Evolutionary conservation across 2,888 invertebrate species (phyloP).

Genomic region (Protodeltote pygarga): DNA sequence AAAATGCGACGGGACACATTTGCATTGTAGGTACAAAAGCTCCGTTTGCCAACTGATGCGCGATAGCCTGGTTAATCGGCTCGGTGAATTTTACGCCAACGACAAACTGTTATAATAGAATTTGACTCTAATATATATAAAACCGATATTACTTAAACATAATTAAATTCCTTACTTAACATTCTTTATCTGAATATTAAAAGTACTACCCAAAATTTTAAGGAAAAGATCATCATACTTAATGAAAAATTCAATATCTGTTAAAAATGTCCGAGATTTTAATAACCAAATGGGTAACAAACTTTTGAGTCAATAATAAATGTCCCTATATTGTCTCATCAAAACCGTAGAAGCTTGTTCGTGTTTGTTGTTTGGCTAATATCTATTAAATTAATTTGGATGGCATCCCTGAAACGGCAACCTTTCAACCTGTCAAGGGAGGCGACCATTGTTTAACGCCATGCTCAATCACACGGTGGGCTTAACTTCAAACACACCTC

Average conservation of each 20-base stretch:
- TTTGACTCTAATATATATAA: too few relatives aligned
- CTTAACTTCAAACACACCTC: conserved; percentile 14
- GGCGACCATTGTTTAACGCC: conserved; percentile 1
- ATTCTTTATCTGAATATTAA: too few relatives aligned
- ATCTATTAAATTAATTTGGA: conserved; percentile 26
- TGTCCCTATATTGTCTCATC: conserved; percentile 14
- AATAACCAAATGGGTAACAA: conserved; percentile 19
- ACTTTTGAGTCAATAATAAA: conserved; percentile 30
- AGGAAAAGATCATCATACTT: too few relatives aligned
- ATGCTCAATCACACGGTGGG: conserved; percentile 16
- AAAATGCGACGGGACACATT: conserved; percentile 30
- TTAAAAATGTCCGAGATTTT: conserved; percentile 12
- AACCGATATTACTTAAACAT: too few relatives aligned
- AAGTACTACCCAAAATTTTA: too few relatives aligned
- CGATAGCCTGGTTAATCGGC: conserved; percentile 24
- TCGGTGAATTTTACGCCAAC: conserved; percentile 37
- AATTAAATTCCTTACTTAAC: too few relatives aligned
- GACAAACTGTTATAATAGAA: too few relatives aligned
- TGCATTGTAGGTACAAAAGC: conserved; percentile 32
- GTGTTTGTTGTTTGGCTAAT: conserved; percentile 26
- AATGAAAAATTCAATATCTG: conserved; percentile 18
- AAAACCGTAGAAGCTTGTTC: conserved; percentile 10
- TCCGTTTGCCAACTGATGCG: conserved; percentile 16
- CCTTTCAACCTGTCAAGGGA: conserved; percentile 1
- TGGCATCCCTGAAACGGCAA: conserved; percentile 5